Conservation (phyloP, 2,797 vertebrate species). For the Urocyon cinereoargenteus region DNA sequence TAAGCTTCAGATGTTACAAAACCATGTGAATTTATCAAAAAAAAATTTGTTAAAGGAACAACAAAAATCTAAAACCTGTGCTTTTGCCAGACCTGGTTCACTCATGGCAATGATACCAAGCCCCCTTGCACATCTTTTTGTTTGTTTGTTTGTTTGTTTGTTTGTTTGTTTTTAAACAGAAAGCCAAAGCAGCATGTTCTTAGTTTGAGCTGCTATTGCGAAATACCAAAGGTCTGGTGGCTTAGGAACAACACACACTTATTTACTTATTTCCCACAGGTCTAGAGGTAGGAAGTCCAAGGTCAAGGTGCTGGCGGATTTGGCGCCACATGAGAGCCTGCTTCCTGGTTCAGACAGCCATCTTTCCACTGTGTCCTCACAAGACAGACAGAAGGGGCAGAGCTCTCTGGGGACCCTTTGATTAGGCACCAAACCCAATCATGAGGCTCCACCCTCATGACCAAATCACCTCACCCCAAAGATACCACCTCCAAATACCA, state of each 20-base stretch:
- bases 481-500: background rate
- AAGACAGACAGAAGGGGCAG: fast-evolving
- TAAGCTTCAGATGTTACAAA: background rate
- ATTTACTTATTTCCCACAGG: background rate
- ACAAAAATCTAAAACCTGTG: background rate
- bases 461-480: background rate
- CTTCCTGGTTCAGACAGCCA: background rate
- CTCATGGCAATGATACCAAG: background rate
- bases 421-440: background rate
- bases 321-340: background rate
- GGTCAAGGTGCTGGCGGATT: background rate
- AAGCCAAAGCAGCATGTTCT: background rate
- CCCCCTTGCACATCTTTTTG: background rate
- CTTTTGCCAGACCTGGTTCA: background rate
- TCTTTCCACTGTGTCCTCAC: background rate
- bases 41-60: background rate
- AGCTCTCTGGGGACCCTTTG: background rate
- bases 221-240: background rate
- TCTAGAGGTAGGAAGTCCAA: background rate
- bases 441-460: background rate
- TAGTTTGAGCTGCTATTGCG: background rate
- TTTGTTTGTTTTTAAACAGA: background rate
- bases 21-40: background rate
- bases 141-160: background rate
- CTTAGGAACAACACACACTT: background rate